These are phyloP conservation scores for Drosophila rufa DNA, from an alignment of 1,140 invertebrate species.

Conservation along the genomic window DNA sequence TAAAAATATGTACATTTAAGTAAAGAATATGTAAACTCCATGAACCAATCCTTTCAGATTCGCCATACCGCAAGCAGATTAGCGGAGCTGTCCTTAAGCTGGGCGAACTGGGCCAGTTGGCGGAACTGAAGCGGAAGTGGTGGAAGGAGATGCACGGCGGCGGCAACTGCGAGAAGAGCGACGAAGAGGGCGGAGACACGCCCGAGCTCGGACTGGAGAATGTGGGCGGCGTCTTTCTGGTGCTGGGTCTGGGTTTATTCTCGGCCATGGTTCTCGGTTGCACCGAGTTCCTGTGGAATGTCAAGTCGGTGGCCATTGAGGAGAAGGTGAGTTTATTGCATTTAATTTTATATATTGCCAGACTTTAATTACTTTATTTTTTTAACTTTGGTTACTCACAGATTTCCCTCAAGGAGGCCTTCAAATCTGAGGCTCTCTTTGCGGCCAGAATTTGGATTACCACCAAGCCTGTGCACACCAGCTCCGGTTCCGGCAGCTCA, in stretches of 20 bases:
- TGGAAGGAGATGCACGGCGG: constrained; percentile 89
- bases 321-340: constrained; percentile 85
- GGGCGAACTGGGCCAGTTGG: constrained; percentile 91
- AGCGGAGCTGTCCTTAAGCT: constrained; percentile 90
- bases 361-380: constrained; percentile 9
- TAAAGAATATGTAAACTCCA: too few relatives aligned
- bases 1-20: background rate
- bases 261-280: constrained; percentile 86
- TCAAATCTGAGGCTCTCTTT: constrained; percentile 87
- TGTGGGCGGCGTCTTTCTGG: constrained; percentile 91
- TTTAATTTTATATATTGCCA: background rate
- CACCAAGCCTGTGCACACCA: constrained; percentile 76
- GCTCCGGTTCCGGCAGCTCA: constrained; percentile 55
- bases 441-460: constrained; percentile 86
- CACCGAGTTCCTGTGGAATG: constrained; percentile 89
- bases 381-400: constrained; percentile 43
- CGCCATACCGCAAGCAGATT: constrained; percentile 89
- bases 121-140: constrained; percentile 92
- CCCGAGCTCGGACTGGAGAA: constrained; percentile 87
- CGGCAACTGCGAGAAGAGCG: constrained; percentile 62
- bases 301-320: constrained; percentile 87
- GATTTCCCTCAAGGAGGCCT: constrained; percentile 87
- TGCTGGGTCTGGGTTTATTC: constrained; percentile 87
- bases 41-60: constrained; percentile 86
- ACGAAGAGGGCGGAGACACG: constrained; percentile 71